Percentiles rank a stretch among this genome's conserved stretches.
These are phyloP conservation scores for Hypomecis punctinalis DNA, from an alignment of 2,888 invertebrate genomes.

Conservation along the genomic window DNA sequence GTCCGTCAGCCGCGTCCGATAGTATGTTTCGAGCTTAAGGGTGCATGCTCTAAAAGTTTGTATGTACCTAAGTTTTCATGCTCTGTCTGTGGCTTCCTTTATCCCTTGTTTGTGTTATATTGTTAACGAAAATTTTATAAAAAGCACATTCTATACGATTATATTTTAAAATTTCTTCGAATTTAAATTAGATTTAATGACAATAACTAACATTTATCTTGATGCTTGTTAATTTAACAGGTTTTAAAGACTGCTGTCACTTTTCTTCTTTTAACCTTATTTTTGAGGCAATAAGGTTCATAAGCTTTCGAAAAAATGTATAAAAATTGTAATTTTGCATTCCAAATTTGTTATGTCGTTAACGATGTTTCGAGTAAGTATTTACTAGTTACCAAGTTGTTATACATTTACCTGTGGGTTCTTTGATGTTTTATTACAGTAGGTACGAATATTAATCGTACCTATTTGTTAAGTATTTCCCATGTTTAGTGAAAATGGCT, in stretches of 20 bases:
- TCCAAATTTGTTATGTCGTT: conserved; percentile 52
- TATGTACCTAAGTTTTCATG: background rate
- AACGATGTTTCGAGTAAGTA: conserved; percentile 50
- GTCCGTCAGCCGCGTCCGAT: no score
- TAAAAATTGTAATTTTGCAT: conserved; percentile 37
- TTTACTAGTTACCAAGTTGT: conserved; percentile 65
- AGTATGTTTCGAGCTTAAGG: no score
- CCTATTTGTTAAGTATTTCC: conserved; percentile 34
- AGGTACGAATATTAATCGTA: conserved; percentile 31
- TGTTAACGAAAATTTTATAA: background rate
- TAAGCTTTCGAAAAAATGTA: conserved; percentile 13
- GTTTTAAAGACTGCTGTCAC: conserved; percentile 26
- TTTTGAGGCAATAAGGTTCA: conserved; percentile 13
- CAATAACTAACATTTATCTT: conserved; percentile 29
- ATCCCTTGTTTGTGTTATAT: conserved; percentile 4
- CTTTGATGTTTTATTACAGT: conserved; percentile 30
- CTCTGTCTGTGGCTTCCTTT: conserved; percentile 10
- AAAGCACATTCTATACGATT: conserved; percentile 6
- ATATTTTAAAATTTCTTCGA: conserved; percentile 5
- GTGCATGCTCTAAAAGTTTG: background rate
- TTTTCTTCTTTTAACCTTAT: conserved; percentile 23
- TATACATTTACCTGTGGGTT: conserved; percentile 39
- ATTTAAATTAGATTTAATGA: conserved; percentile 22
- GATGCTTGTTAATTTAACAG: conserved; percentile 26
- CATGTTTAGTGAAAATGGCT: conserved; percentile 40